Percentiles rank a stretch among this genome's conserved stretches.
Evolutionary conservation across 53 echinoderm and acorn worm species (phyloP).

Genomic region (Crossaster papposus): DNA sequence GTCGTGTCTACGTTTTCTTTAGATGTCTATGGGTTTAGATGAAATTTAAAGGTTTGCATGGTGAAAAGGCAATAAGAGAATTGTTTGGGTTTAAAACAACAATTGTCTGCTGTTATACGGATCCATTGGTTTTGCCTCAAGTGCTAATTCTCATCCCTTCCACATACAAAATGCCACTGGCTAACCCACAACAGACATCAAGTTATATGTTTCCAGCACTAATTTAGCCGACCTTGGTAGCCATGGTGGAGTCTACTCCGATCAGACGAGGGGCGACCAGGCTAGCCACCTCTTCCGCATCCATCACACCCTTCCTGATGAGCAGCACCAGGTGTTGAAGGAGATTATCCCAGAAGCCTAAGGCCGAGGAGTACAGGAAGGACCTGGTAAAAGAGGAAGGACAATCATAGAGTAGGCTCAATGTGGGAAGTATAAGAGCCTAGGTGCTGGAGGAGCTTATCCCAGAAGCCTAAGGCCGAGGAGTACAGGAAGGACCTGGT

Average conservation of each 20-base stretch:
- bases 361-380: conserved; percentile 76
- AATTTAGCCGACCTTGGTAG: conserved; percentile 61
- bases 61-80: no score
- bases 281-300: conserved; percentile 74
- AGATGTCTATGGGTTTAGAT: no score
- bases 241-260: conserved; percentile 58
- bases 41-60: no score
- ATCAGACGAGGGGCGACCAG: conserved; percentile 85
- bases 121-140: no score
- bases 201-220: background rate
- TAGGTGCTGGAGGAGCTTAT: conserved; percentile 74
- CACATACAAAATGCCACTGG: no score
- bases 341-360: conserved; percentile 87
- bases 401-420: background rate
- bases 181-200: background rate
- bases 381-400: conserved; percentile 52
- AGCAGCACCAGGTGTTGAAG: conserved; percentile 78
- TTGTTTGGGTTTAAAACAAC: no score
- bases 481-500: conserved; percentile 79
- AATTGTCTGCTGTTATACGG: no score
- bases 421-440: background rate
- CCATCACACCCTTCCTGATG: conserved; percentile 74
- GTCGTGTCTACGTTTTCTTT: no score
- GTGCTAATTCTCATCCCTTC: no score
- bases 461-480: conserved; percentile 84